Evolutionary conservation across 1,140 invertebrate genomes (phyloP), one percentile per base, ranked within the genome.

Genomic region (Drusus annulatus): DNA sequence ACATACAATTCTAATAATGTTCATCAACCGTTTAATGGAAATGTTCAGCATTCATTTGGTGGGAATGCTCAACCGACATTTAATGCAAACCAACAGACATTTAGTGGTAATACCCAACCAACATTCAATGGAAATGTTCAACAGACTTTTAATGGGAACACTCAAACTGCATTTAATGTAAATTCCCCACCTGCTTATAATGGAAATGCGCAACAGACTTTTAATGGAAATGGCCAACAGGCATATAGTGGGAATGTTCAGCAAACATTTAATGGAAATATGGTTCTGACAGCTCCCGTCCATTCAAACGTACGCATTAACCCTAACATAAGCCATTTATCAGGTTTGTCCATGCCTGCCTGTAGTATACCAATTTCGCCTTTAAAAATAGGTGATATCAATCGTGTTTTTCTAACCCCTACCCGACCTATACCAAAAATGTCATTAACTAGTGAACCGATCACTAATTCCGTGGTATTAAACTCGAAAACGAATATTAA

Each of bases 231-330:
- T 45, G 36, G 36, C 36, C 36, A 45, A 7, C 36, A 45, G 36
- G 13, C 36, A 45, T 45, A 13, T 45, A 45, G 13, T 45, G 36
- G 36, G 10, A 45, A 45, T 45, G 68, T 71, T 71, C 78, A 82
- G 31, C 82, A 79, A 58, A 62, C 76, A 7, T 80, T 79, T 28
- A 62, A 65, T 56, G 78, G 79, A 31, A 83, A 83, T 58, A 65
- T 83, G 23, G 79, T 83, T 6, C 56, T 83, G 6, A 81, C 82
- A 17, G 68, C 81, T 19, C 78, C 81, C 60, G 69, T 82, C 25
- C 63, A 78, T 74, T 78, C 63, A 4, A 76, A 76, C 50, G 78
- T 82, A 54, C 81, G 78, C 76, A 71, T 82, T 15, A 71, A 58
- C 51, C 81, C 81, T 17, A 28, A 28, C 25, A 62, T 81, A 25